Evolutionary conservation across 2,888 invertebrate genomes (phyloP), one percentile per base, ranked within the genome.

Genomic region (Tinea semifulvella): DNA sequence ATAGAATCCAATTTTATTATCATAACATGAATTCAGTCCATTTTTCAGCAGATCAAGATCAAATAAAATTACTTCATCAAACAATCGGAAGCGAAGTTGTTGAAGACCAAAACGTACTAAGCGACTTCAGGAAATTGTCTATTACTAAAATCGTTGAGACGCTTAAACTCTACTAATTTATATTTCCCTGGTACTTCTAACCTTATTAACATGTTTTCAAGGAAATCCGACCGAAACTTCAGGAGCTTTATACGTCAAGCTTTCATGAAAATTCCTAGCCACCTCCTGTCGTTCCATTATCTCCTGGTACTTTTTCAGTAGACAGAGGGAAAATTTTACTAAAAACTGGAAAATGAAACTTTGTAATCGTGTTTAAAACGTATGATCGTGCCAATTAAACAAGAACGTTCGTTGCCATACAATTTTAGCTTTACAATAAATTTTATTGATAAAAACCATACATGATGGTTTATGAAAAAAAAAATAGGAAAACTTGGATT

Each of bases 201-300:
- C 79, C 77, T 79, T 79, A 79, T 76, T 77, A 62, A 73, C 74
- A 69, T 72, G 68, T 68, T 72, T 73, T 75, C 73, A 75, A 71
- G 75, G 72, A 75, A 74, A 67, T 50, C 52, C 51, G 48, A 43
- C 40, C 6, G 19, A 20, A 17, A 22, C 22, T 40, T 22, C 20
- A 13, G 22, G 13, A 22, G 22, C 11, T 40, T 40, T 14, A 7
- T 17, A 5, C n/a, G 36, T 18, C n/a, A 18, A 36, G 36, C 36
- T 36, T 36, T 18, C 31, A 11, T 18, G 17, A 35, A 17, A 18
- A 11, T 18, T 8, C 17, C 10, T 7, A 18, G 36, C 18, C n/a
- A 36, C 2, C 36, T 36, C 18, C 13, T 36, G 10, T 18, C 4
- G 18, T 10, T 16, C n/a, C 13, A 18, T 36, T 16, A 11, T 10